phyloP scores from a whole-genome alignment of 2,888 invertebrate genomes.

The Polymixis flavicincta region DNA sequence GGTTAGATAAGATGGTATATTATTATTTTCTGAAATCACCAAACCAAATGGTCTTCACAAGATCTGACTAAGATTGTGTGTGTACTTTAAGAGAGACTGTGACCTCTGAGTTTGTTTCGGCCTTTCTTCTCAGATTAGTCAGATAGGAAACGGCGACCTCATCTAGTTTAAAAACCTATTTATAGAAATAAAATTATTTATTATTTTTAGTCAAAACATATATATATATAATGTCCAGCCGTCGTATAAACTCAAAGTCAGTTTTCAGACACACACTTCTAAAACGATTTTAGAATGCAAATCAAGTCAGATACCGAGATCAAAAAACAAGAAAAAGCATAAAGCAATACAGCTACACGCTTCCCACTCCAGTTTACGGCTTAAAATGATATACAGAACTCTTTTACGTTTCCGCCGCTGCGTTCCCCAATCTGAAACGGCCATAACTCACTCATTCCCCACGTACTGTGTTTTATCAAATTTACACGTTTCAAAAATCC shows the following conservation, averaged over 20 bases:
- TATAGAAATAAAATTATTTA: no score
- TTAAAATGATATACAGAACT: slow-evolving; percentile 63
- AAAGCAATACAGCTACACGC: slow-evolving; percentile 36
- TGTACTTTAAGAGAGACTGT: no score
- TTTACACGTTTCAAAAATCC: slow-evolving; percentile 89
- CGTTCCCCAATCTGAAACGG: slow-evolving; percentile 64
- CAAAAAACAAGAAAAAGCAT: slow-evolving; percentile 33
- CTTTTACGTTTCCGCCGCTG: slow-evolving; percentile 57
- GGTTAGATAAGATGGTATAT: no score
- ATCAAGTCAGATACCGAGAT: slow-evolving; percentile 19
- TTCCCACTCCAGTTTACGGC: slow-evolving; percentile 54
- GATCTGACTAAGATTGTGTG: no score
- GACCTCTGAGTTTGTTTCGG: no score
- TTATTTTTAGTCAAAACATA: background rate
- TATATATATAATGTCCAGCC: background rate
- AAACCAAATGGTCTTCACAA: no score
- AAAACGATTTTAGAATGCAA: slow-evolving; percentile 32
- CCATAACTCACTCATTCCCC: slow-evolving; percentile 75
- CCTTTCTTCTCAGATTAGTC: no score
- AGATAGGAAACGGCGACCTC: no score
- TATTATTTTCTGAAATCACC: no score
- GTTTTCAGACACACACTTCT: background rate
- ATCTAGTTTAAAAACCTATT: no score
- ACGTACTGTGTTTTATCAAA: slow-evolving; percentile 83
- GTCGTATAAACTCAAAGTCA: background rate